A percentile compares a stretch with the other conserved stretches of the same genome.
These are phyloP conservation scores for Nannoperca australis DNA, from an alignment of 2,797 vertebrate species.

Conservation along the genomic window DNA sequence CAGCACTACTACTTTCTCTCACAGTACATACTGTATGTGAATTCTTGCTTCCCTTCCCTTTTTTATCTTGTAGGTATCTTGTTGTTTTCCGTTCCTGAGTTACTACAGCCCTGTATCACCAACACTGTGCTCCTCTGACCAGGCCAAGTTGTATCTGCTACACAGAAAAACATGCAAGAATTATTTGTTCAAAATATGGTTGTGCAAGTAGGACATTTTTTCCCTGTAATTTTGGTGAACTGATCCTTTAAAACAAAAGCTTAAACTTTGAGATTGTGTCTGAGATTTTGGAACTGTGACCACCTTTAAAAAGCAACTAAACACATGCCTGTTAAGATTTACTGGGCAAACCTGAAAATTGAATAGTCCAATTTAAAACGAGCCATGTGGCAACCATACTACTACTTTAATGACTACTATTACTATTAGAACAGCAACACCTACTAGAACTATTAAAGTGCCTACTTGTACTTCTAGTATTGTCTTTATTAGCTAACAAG, in stretches of 20 bases:
- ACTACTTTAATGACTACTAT: not conserved
- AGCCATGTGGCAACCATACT: not conserved
- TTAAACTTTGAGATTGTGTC: not conserved
- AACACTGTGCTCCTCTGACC: not conserved
- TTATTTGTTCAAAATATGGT: not conserved
- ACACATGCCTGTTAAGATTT: no score
- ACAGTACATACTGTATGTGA: not conserved
- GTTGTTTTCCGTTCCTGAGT: no score
- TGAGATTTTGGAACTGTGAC: not conserved
- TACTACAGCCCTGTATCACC: not conserved
- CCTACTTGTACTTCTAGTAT: slow-evolving; percentile 4
- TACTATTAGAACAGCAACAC: slow-evolving; percentile 8
- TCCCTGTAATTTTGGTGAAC: not conserved
- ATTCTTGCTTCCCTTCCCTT: not conserved
- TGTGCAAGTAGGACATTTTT: not conserved
- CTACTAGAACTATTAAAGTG: slow-evolving; percentile 10
- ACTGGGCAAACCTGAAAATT: not conserved
- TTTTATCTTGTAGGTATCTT: not conserved
- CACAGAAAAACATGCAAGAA: not conserved
- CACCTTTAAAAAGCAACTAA: not conserved
- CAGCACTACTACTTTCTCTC: not conserved
- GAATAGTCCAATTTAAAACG: not conserved
- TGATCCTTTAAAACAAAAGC: not conserved
- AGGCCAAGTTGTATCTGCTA: not conserved
- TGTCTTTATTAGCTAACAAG: slow-evolving; percentile 27